Conservation (phyloP, 2,888 invertebrate genomes). For the Urechis unicinctus region DNA sequence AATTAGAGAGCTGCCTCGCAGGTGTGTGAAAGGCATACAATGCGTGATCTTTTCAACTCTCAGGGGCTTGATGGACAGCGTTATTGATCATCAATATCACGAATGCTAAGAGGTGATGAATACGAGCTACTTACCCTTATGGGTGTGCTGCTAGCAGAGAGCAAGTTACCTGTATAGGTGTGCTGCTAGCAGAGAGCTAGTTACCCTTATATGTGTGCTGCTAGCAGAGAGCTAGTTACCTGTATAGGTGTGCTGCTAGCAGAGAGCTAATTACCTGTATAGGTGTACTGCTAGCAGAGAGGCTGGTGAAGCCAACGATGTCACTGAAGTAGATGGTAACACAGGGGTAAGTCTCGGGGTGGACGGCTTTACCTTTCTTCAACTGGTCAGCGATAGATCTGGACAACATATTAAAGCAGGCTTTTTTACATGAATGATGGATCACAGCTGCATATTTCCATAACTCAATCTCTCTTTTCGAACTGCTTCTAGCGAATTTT, state of each 20-base stretch:
- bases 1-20: too few species aligned
- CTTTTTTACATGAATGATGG: background rate
- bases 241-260: constrained; percentile 22
- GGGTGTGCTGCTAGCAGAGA: too few species aligned
- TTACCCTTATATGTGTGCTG: too few species aligned
- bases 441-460: background rate
- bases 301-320: constrained; percentile 25
- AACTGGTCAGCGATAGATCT: constrained; percentile 26
- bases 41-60: too few species aligned
- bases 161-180: constrained; percentile 21
- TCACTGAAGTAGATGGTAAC: constrained; percentile 27
- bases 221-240: constrained; percentile 10
- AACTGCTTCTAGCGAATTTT: too few species aligned
- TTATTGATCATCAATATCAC: too few species aligned
- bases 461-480: too few species aligned
- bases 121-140: too few species aligned
- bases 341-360: constrained; percentile 23
- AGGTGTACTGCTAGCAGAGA: background rate
- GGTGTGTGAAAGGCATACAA: too few species aligned
- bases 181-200: constrained; percentile 19
- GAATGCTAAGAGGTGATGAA: too few species aligned
- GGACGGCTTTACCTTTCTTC: constrained; percentile 21
- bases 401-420: background rate
- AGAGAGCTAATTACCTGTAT: constrained; percentile 10
- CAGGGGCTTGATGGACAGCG: too few species aligned